Base-by-base conservation (phyloP, 2,113 vertebrate genomes). In the Corynorhinus townsendii region DNA sequence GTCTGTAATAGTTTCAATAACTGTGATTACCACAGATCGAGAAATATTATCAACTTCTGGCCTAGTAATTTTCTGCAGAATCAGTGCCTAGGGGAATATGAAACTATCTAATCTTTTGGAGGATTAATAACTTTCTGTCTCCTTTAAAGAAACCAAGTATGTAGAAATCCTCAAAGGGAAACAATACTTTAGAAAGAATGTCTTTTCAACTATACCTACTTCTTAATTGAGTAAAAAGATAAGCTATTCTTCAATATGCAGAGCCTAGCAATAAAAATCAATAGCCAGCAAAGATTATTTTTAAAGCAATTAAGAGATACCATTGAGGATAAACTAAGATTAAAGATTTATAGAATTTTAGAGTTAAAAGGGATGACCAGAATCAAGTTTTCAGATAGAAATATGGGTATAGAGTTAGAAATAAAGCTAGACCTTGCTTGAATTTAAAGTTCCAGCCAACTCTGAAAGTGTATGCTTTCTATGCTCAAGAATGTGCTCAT, bases 231-330 rank as follows among this genome's bases (percentile, higher is more conserved):
- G 3, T 72, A 92, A 92, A 93, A 75, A 72, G 11, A 82, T 82
- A 80, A 80, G 26, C 9, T 81, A 45, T 7, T 91, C 4, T 85
- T 92, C 33, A 84, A 62, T 64, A 68, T 76, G 43, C 38, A 92
- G 20, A 84, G 86, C 3, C 38, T 79, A 88, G 19, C 40, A 88
- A 88, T 77, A 93, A 94, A 96, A 76, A 35, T 93, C 68, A 96
- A 75, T 40, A 71, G 4, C 22, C 62, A 89, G 38, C 15, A 80
- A 62, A 38, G 3, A 68, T 68, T 89, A 73, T 77, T 85, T 91
- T 95, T 35, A 84, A 88, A 71, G 35, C 69, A 93, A 86, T 91
- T 88, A 92, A 79, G 9, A 92, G 22, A 90, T 86, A 3, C 14
- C 71, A 69, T 54, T 7, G 1, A 89, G 19, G 15, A 52, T 54